A percentile compares a stretch with the other conserved stretches of the same genome.
Evolutionary conservation across 2,797 vertebrate genomes (phyloP).

Genomic region (Dermochelys coriacea): DNA sequence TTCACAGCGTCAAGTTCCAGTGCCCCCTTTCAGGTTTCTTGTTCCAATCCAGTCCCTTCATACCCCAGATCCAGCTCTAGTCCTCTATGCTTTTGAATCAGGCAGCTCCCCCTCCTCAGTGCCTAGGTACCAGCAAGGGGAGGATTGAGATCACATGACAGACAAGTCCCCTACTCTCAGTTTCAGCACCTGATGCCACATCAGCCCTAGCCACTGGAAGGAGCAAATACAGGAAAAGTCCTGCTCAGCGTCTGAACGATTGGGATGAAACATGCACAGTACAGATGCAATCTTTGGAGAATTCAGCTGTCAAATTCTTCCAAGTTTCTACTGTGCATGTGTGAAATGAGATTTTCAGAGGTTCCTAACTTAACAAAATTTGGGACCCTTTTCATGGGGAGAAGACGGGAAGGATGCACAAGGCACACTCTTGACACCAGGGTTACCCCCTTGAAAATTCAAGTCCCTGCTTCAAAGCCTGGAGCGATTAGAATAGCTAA

Average conservation of each 20-base stretch:
- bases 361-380: background rate
- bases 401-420: no score
- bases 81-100: background rate
- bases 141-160: background rate
- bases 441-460: no score
- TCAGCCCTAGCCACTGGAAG: background rate
- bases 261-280: background rate
- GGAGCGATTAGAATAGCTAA: no score
- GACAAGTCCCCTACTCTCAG: background rate
- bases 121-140: background rate
- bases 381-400: background rate
- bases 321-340: background rate
- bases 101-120: background rate
- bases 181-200: background rate
- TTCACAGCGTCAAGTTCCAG: background rate
- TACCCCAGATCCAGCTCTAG: background rate
- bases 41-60: background rate
- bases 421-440: no score
- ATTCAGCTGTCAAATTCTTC: slow-evolving; percentile 15
- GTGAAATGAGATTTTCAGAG: background rate
- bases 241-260: background rate
- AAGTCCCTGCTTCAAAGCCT: no score
- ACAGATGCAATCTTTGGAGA: background rate
- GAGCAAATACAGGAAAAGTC: background rate
- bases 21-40: background rate